These are phyloP conservation scores for Aricia agestis DNA, from an alignment of 1,140 invertebrate species.

Conservation along the genomic window DNA sequence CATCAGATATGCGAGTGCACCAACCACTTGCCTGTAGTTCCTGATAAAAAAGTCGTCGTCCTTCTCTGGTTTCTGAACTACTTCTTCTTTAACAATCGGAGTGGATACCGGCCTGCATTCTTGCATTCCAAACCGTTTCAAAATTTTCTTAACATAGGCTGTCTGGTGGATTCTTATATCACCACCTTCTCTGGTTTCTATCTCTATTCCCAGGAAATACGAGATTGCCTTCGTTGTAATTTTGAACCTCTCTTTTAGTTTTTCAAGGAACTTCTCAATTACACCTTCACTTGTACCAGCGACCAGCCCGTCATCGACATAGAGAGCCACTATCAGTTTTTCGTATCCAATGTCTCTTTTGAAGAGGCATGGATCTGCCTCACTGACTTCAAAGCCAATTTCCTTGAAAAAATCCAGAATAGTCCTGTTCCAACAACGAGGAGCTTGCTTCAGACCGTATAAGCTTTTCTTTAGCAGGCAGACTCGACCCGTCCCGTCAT, in stretches of 20 bases:
- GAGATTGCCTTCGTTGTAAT: constrained; percentile 14
- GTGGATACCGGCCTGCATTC: neutral
- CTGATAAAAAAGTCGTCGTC: too few species aligned
- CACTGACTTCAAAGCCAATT: constrained; percentile 19
- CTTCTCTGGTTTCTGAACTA: too few species aligned
- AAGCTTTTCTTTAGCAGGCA: constrained; percentile 23
- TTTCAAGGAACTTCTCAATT: neutral
- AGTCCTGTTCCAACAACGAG: constrained; percentile 21
- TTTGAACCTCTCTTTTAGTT: constrained; percentile 15
- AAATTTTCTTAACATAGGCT: neutral
- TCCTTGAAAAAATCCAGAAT: constrained; percentile 15
- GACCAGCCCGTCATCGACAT: constrained; percentile 19
- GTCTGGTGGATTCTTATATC: constrained; percentile 21
- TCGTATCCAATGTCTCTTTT: constrained; percentile 11
- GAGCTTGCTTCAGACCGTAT: constrained; percentile 25
- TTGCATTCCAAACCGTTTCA: constrained; percentile 9
- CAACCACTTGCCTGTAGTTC: too few species aligned
- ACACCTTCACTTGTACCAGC: constrained; percentile 1
- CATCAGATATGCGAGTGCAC: too few species aligned
- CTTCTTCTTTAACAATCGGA: too few species aligned
- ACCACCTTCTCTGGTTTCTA: neutral
- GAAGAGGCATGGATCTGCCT: constrained; percentile 21
- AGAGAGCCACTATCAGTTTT: constrained; percentile 7
- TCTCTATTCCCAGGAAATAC: constrained; percentile 19
- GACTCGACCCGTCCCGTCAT: constrained; percentile 11